Evolutionary conservation across 1,140 invertebrate genomes (phyloP), one percentile per base, ranked within the genome.

Genomic region (Orius laevigatus): DNA sequence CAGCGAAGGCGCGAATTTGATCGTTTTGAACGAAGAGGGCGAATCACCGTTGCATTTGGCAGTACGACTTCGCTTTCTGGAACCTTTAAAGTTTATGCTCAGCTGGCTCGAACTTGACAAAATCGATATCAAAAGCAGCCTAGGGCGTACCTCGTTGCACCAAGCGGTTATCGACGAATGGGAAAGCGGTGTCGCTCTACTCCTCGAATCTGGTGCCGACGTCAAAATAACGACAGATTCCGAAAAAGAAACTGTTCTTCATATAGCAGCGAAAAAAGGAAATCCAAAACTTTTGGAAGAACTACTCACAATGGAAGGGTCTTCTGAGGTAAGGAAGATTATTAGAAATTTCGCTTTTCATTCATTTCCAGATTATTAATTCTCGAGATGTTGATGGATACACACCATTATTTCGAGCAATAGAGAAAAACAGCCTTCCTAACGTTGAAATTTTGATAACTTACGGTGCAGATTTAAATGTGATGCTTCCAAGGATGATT

Each of bases 141-240:
- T 76, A 53, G 74, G 76, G 11, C 83, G 83, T 51, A 81, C 80
- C 11, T 72, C 83, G 1, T 63, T 90, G 5, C 82, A 88, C 63
- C 86, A 86, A 59, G 84, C 86, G 1, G 75, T 78, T 5, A 72
- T 72, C 55, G 74, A 74, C 53, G 72, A 62, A 2, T 71, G 69
- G 69, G 61, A 61, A 18, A 55, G 62, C 1, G 69, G 70, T 15
- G 75, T 80, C 0, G 64, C 67, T 10, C 58, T 81, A 11, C 66
- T 84, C 5, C 59, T 86, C 3, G 72, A 79, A 56, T 69, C 73
- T 54, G 78, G 76, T 14, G 79, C 78, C 41, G 71, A 80, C 60
- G 66, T 81, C 2, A 76, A 76, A 53, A 63, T 69, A 11, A 67
- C 66, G 47, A 76, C 76, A 54, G 71, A 75, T 36, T 70, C 75